Evolutionary conservation across 1,140 invertebrate species (phyloP).

Genomic region (Lordiphosa collinella): DNA sequence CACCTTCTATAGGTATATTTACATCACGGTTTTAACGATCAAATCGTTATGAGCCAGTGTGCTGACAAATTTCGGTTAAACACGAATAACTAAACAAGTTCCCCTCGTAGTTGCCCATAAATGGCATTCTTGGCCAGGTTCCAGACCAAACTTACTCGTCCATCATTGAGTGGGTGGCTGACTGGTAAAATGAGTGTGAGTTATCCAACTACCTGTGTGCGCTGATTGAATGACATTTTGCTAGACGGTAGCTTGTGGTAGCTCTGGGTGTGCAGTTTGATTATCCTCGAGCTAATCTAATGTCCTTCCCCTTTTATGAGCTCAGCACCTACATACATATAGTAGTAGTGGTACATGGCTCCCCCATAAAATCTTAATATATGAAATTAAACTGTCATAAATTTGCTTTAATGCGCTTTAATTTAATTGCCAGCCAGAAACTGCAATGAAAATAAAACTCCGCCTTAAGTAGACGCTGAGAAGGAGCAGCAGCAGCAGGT

Average conservation of each 20-base stretch:
- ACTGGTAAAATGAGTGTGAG: constrained; percentile 5
- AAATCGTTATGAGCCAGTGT: too few species aligned
- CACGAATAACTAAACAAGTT: not conserved
- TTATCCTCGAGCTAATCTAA: constrained; percentile 60
- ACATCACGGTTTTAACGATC: too few species aligned
- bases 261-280: constrained; percentile 28
- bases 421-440: constrained; percentile 69
- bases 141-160: constrained; percentile 37
- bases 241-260: constrained; percentile 28
- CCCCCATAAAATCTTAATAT: constrained; percentile 72
- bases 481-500: constrained; percentile 26
- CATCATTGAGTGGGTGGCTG: constrained; percentile 54
- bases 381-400: constrained; percentile 78
- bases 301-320: constrained; percentile 28
- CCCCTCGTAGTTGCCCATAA: constrained; percentile 25
- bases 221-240: constrained; percentile 54
- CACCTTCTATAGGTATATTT: too few species aligned
- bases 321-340: constrained; percentile 8
- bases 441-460: constrained; percentile 66
- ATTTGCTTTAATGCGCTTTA: constrained; percentile 75
- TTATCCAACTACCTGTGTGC: constrained; percentile 47
- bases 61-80: too few species aligned
- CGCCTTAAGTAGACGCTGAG: constrained; percentile 19
- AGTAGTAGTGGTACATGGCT: constrained; percentile 24
- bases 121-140: constrained; percentile 48